Evolutionary conservation across 2,888 invertebrate genomes (phyloP).

Genomic region (Stegana nigrithorax): DNA sequence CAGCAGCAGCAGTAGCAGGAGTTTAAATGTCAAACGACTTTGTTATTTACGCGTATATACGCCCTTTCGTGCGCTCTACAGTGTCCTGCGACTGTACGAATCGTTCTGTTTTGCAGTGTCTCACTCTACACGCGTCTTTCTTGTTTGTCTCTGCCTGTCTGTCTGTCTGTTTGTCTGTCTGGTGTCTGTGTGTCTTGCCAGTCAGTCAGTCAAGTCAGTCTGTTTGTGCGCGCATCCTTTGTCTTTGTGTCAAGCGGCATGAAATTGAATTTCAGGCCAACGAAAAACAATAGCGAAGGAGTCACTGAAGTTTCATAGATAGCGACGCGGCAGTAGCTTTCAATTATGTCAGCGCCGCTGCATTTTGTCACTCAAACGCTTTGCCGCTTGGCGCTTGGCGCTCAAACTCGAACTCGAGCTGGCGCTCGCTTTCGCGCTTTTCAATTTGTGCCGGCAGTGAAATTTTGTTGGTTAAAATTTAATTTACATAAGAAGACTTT

Average conservation of each 20-base stretch:
- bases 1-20: no score
- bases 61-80: no score
- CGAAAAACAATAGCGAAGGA: conserved; percentile 23
- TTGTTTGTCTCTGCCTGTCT: not conserved
- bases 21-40: not conserved
- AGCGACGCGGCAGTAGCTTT: conserved; percentile 26
- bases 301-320: not conserved
- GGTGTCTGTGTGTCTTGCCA: not conserved
- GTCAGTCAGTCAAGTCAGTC: no score
- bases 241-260: conserved; percentile 60
- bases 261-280: conserved; percentile 57
- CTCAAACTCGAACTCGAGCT: conserved; percentile 45
- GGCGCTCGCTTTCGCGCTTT: conserved; percentile 31
- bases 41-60: conserved; percentile 6
- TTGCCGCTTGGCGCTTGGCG: conserved; percentile 46
- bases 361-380: not conserved
- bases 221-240: conserved; percentile 39
- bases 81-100: no score
- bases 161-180: not conserved
- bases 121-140: not conserved
- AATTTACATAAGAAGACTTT: conserved; percentile 53
- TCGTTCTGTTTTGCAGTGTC: no score
- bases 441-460: conserved; percentile 8
- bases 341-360: conserved; percentile 47
- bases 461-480: conserved; percentile 54